These are phyloP conservation scores for Ahaetulla prasina DNA, from an alignment of 2,113 vertebrate genomes.

Conservation along the genomic window DNA sequence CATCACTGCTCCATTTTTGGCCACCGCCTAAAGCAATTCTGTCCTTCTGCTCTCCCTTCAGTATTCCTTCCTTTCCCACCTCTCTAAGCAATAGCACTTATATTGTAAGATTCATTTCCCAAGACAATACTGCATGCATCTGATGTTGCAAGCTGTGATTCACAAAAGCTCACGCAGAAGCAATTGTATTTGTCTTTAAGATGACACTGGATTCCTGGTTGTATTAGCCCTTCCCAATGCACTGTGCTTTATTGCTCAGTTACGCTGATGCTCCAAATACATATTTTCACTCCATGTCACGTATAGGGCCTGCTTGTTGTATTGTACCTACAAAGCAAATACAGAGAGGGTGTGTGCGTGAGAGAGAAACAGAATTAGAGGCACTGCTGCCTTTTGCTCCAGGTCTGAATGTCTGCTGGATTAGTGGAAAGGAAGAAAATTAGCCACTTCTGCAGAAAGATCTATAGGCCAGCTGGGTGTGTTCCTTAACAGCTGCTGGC, in stretches of 20 bases:
- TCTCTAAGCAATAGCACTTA: neutral
- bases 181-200: neutral
- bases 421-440: constrained; percentile 11
- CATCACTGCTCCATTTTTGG: neutral
- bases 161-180: neutral
- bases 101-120: neutral
- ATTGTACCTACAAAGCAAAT: neutral
- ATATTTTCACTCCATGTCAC: constrained; percentile 22
- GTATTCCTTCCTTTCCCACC: neutral
- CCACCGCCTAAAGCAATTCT: neutral
- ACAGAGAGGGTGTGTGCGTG: neutral
- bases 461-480: constrained; percentile 28
- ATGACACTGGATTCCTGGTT: neutral
- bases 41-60: neutral
- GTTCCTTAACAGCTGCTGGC: constrained; percentile 41
- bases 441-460: constrained; percentile 30
- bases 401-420: constrained; percentile 18
- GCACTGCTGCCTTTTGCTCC: constrained; percentile 7
- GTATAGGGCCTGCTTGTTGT: neutral
- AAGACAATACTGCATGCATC: neutral
- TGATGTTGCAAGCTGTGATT: neutral
- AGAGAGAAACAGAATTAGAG: neutral
- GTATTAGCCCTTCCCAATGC: neutral
- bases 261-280: neutral
- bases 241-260: neutral